A percentile compares a stretch with the other conserved stretches of the same genome.
These are phyloP conservation scores for Onychorhynchus coronatus DNA, from an alignment of 2,113 vertebrate genomes.

Conservation along the genomic window DNA sequence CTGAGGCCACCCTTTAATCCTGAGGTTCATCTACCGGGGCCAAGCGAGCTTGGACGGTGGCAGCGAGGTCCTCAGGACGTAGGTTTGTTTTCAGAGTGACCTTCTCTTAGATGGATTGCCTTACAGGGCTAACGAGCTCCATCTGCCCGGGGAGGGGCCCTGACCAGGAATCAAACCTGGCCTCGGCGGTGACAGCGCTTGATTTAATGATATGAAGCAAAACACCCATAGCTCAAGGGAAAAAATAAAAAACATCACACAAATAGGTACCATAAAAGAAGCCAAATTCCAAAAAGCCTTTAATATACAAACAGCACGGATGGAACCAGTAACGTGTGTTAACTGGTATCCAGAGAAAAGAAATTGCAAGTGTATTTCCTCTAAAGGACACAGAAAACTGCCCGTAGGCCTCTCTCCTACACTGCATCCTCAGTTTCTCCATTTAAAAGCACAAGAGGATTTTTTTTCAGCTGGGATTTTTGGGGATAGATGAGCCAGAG, in stretches of 20 bases:
- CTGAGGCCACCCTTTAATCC: too few relatives aligned
- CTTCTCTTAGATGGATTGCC: too few relatives aligned
- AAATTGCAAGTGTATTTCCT: not conserved
- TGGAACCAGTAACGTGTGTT: not conserved
- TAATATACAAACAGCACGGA: not conserved
- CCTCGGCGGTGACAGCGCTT: too few relatives aligned
- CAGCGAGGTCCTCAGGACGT: too few relatives aligned
- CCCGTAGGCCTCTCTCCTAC: not conserved
- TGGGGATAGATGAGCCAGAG: not conserved
- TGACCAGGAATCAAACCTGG: too few relatives aligned
- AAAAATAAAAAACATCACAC: not conserved
- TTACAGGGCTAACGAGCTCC: too few relatives aligned
- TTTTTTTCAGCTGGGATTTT: slow-evolving; percentile 1
- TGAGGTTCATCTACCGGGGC: too few relatives aligned
- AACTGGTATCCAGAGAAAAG: not conserved
- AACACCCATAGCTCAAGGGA: not conserved
- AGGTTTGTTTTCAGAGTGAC: too few relatives aligned
- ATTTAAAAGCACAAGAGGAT: not conserved
- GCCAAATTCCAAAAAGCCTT: not conserved
- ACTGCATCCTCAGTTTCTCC: not conserved
- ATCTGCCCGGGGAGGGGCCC: too few relatives aligned
- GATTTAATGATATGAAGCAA: not conserved
- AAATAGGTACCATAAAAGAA: not conserved
- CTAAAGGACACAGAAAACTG: not conserved
- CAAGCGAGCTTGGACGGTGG: too few relatives aligned